These are phyloP conservation scores for Gymnoscopelus braueri DNA, from an alignment of 2,797 vertebrate species.

Conservation along the genomic window DNA sequence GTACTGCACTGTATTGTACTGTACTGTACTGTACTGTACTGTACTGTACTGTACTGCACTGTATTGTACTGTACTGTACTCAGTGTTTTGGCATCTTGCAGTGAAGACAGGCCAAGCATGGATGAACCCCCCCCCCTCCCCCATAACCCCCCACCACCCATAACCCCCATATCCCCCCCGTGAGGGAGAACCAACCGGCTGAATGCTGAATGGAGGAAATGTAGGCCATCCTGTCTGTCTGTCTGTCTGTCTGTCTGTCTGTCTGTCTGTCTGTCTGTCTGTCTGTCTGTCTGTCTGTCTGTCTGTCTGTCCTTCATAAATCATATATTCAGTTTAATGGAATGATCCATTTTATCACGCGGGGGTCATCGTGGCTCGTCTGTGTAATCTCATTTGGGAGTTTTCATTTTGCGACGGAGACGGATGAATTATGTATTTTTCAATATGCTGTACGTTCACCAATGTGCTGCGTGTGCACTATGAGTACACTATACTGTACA, in stretches of 20 bases:
- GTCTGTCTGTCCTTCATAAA: conserved; percentile 19
- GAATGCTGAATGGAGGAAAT: conserved; percentile 65
- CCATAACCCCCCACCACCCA: not conserved
- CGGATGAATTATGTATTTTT: conserved; percentile 15
- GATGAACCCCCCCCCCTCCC: conserved; percentile 57
- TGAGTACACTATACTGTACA: not conserved
- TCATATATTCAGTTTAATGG: conserved; percentile 53
- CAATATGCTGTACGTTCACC: conserved; percentile 15
- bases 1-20: too few relatives aligned
- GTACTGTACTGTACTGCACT: too few relatives aligned
- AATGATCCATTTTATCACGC: conserved; percentile 62
- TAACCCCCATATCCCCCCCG: conserved; percentile 7
- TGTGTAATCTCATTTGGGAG: conserved; percentile 30
- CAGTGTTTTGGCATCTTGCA: conserved; percentile 47
- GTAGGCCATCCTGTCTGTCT: conserved; percentile 63
- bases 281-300: too few relatives aligned
- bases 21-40: too few relatives aligned
- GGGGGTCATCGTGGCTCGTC: not conserved
- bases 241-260: too few relatives aligned
- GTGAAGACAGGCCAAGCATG: conserved; percentile 72
- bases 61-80: too few relatives aligned
- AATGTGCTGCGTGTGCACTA: conserved; percentile 23
- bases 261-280: too few relatives aligned
- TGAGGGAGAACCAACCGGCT: too few relatives aligned
- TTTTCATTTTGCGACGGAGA: conserved; percentile 41